A percentile compares a stretch with the other conserved stretches of the same genome.
These are phyloP conservation scores for Coluber constrictor DNA, from an alignment of 2,797 vertebrate species.

Conservation along the genomic window DNA sequence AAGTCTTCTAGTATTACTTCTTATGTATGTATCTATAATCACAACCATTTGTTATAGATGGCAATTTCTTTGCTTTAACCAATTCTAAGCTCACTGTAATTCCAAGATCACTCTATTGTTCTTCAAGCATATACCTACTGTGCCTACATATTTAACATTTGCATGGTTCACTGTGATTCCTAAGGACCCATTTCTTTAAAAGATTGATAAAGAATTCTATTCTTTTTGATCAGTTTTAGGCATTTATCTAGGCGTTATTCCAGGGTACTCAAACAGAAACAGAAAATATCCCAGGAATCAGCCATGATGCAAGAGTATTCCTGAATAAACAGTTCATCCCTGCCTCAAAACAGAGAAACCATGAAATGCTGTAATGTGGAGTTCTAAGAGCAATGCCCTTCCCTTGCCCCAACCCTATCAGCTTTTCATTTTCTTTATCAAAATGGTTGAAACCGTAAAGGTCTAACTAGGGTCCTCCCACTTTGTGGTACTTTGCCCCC, in stretches of 20 bases:
- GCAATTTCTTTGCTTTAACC: neutral
- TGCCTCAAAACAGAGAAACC: slow-evolving; percentile 43
- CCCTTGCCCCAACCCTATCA: neutral
- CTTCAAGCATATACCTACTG: neutral
- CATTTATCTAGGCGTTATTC: slow-evolving; percentile 46
- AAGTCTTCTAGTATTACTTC: neutral
- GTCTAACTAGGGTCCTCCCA: neutral
- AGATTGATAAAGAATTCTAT: slow-evolving; percentile 45
- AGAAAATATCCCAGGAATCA: slow-evolving; percentile 47
- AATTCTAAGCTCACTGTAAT: neutral
- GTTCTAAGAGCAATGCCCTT: slow-evolving; percentile 5
- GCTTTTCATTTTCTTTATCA: slow-evolving; percentile 38
- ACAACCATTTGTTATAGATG: neutral
- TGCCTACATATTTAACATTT: neutral
- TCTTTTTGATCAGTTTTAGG: slow-evolving; percentile 46
- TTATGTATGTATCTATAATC: neutral
- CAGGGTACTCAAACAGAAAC: slow-evolving; percentile 58
- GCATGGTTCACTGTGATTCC: neutral
- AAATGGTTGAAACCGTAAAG: slow-evolving; percentile 17
- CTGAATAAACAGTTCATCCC: slow-evolving; percentile 37
- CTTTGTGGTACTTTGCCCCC: neutral
- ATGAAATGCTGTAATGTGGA: slow-evolving; percentile 39
- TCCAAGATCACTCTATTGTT: neutral
- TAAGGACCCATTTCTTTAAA: slow-evolving; percentile 37
- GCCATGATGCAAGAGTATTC: slow-evolving; percentile 39